A percentile compares a stretch with the other conserved stretches of the same genome.
These are phyloP conservation scores for Eulemur rubriventer DNA, from an alignment of 2,797 vertebrate species.

Conservation along the genomic window DNA sequence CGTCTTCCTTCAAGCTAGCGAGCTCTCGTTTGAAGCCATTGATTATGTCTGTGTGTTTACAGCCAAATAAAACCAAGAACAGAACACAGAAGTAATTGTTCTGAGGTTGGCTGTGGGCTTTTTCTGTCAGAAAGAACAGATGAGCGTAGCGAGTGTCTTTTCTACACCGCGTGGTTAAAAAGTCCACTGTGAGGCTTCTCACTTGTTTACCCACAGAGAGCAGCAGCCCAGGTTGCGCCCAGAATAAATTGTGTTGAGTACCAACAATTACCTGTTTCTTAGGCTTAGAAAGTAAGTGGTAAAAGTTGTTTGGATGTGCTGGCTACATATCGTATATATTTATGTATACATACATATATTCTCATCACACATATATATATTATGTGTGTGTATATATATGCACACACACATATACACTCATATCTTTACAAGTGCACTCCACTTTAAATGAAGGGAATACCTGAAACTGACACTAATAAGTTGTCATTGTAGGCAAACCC, in stretches of 20 bases:
- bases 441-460: neutral
- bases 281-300: neutral
- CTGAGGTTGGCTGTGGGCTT: neutral
- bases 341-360: neutral
- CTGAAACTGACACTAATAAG: neutral
- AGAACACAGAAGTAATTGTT: neutral
- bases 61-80: constrained; percentile 41
- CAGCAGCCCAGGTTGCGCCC: neutral
- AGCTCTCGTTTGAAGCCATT: neutral
- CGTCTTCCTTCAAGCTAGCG: neutral
- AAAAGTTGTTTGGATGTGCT: neutral
- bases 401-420: neutral
- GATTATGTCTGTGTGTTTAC: constrained; percentile 30
- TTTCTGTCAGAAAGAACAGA: neutral
- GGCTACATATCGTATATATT: neutral
- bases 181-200: neutral
- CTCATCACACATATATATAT: neutral
- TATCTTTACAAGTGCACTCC: neutral
- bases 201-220: accelerated
- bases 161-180: accelerated
- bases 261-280: neutral
- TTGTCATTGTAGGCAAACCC: neutral
- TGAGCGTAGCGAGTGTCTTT: neutral
- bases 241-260: neutral
- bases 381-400: too few relatives aligned